Percentiles rank a stretch among this genome's conserved stretches.
Conservation (phyloP, 2,888 invertebrate species). For the Chloroclystis v-ata region DNA sequence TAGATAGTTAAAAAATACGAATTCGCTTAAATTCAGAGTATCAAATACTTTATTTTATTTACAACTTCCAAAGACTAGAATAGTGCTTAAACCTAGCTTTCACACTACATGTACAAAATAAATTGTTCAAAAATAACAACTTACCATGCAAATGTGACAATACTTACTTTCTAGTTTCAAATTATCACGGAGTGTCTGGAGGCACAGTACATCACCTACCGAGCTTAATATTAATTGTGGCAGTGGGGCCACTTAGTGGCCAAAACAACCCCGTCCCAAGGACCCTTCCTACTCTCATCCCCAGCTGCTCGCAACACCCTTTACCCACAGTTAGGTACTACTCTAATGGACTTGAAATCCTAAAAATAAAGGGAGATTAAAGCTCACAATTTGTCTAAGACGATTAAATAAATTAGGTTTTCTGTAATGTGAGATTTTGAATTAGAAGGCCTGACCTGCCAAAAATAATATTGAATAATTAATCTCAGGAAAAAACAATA, state of each 20-base stretch:
- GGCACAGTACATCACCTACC: constrained; percentile 37
- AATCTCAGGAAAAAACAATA: constrained; percentile 56
- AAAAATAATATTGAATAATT: constrained; percentile 57
- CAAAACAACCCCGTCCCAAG: constrained; percentile 48
- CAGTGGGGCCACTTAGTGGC: constrained; percentile 26
- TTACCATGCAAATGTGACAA: constrained; percentile 44
- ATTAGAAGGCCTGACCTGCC: constrained; percentile 56
- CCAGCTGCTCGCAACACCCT: constrained; percentile 9
- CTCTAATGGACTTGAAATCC: constrained; percentile 50
- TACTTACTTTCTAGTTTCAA: constrained; percentile 60
- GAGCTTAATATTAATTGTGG: constrained; percentile 30
- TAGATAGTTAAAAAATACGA: constrained; percentile 20
- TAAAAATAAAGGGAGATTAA: constrained; percentile 51
- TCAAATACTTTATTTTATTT: constrained; percentile 20
- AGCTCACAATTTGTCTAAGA: constrained; percentile 42
- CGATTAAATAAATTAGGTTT: constrained; percentile 36
- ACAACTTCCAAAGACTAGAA: constrained; percentile 24
- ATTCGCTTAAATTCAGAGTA: constrained; percentile 12
- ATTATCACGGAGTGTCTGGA: constrained; percentile 43
- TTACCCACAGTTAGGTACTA: constrained; percentile 28
- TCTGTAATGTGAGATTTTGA: constrained; percentile 42
- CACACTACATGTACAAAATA: constrained; percentile 20
- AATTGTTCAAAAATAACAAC: constrained; percentile 22
- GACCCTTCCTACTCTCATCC: constrained; percentile 18
- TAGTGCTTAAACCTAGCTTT: constrained; percentile 12